Evolutionary conservation across 2,888 invertebrate species (phyloP).

Genomic region (Pterostichus niger): DNA sequence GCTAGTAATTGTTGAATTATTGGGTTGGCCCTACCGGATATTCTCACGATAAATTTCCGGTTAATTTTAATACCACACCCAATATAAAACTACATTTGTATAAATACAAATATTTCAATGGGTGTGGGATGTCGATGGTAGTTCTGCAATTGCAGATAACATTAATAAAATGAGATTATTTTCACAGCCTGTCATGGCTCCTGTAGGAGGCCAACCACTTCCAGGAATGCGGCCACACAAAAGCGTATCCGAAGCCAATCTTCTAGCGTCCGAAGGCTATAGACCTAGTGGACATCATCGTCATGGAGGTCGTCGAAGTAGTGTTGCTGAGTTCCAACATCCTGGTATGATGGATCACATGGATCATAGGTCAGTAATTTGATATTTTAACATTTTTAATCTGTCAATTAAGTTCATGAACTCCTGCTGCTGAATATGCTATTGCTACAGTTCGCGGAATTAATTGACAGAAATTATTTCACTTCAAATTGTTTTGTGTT

Average conservation of each 20-base stretch:
- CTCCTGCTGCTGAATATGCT: too few relatives aligned
- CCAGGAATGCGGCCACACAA: constrained; percentile 84
- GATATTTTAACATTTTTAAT: too few relatives aligned
- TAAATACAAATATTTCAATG: too few relatives aligned
- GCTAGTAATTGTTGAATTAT: background rate
- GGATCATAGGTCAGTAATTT: constrained; percentile 78
- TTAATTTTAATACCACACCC: background rate
- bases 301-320: constrained; percentile 78
- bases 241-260: constrained; percentile 93
- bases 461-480: too few relatives aligned
- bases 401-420: too few relatives aligned
- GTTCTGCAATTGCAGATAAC: too few relatives aligned
- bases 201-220: constrained; percentile 82
- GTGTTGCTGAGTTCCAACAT: constrained; percentile 81
- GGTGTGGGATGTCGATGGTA: too few relatives aligned
- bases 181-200: constrained; percentile 68
- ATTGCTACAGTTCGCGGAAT: too few relatives aligned
- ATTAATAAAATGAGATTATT: background rate
- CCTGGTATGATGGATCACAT: constrained; percentile 77
- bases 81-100: too few relatives aligned
- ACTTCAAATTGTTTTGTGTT: too few relatives aligned
- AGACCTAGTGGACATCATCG: constrained; percentile 69
- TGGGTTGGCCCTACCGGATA: constrained; percentile 19
- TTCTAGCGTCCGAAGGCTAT: constrained; percentile 83
- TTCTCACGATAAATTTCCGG: background rate